Evolutionary conservation across 2,888 invertebrate species (phyloP).

Genomic region (Gasteruption jaculator): DNA sequence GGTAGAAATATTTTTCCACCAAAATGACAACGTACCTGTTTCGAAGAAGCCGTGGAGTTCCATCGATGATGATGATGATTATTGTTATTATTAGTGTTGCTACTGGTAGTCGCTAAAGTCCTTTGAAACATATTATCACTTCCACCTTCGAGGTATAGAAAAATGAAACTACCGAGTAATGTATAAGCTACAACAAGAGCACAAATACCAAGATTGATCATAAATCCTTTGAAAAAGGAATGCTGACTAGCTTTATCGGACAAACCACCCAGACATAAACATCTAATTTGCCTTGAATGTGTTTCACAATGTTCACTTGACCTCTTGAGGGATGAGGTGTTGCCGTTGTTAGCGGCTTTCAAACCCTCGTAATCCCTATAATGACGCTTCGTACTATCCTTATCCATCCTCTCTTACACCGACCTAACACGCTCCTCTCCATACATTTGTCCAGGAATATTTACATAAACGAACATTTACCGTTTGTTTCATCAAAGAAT

Average conservation of each 20-base stretch:
- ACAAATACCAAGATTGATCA: constrained; percentile 81
- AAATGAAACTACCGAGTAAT: constrained; percentile 72
- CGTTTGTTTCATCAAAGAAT: too few relatives aligned
- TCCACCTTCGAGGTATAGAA: constrained; percentile 78
- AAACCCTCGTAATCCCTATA: constrained; percentile 50
- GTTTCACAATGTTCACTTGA: too few relatives aligned
- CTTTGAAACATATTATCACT: constrained; percentile 55
- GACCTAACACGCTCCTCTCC: too few relatives aligned
- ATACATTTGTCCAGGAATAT: neutral
- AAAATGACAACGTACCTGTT: constrained; percentile 48
- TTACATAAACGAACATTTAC: neutral
- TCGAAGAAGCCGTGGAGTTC: constrained; percentile 46
- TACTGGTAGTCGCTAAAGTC: constrained; percentile 57
- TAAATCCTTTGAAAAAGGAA: constrained; percentile 67
- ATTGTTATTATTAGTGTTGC: too few relatives aligned
- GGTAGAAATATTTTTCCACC: too few relatives aligned
- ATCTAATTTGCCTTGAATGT: constrained; percentile 39
- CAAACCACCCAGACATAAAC: constrained; percentile 47
- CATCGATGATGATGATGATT: too few relatives aligned
- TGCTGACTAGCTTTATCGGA: constrained; percentile 49
- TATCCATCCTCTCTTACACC: constrained; percentile 38
- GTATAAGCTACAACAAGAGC: constrained; percentile 78
- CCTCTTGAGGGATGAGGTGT: constrained; percentile 46
- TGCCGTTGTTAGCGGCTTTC: constrained; percentile 49
- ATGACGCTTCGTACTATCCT: constrained; percentile 42